phyloP scores from a whole-genome alignment of 2,113 vertebrate genomes.

The Callaeas wilsoni region DNA sequence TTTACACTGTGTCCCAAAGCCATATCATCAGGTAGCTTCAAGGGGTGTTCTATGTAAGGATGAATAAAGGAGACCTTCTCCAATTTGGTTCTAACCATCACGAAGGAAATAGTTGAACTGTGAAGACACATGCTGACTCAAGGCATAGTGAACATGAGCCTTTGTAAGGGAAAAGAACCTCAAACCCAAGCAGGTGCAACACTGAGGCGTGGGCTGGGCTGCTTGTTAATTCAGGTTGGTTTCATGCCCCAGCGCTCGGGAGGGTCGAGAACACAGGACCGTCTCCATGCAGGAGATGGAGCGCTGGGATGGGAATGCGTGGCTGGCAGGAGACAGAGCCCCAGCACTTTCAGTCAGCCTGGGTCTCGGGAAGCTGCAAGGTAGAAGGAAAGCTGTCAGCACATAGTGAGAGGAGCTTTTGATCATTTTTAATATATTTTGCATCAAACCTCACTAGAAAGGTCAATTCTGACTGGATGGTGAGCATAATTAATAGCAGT shows the following conservation, averaged over 20 bases:
- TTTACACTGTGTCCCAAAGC: background rate
- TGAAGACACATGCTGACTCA: background rate
- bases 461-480: background rate
- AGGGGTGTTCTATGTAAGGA: background rate
- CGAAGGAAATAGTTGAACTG: background rate
- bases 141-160: background rate
- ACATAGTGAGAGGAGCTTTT: background rate
- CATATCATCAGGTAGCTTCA: rapidly evolving
- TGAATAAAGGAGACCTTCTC: background rate
- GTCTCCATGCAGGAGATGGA: rapidly evolving
- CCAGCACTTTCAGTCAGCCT: background rate
- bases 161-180: background rate
- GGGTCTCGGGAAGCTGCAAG: background rate
- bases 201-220: background rate
- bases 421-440: background rate
- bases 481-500: background rate
- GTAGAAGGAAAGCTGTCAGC: background rate
- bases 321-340: background rate
- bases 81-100: background rate
- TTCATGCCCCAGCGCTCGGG: rapidly evolving
- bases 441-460: background rate
- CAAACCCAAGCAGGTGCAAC: background rate
- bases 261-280: background rate
- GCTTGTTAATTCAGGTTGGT: background rate
- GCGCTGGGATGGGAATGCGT: rapidly evolving